These are phyloP conservation scores for Brachyrhaphis roseni DNA, from an alignment of 2,797 vertebrate genomes.

Conservation along the genomic window DNA sequence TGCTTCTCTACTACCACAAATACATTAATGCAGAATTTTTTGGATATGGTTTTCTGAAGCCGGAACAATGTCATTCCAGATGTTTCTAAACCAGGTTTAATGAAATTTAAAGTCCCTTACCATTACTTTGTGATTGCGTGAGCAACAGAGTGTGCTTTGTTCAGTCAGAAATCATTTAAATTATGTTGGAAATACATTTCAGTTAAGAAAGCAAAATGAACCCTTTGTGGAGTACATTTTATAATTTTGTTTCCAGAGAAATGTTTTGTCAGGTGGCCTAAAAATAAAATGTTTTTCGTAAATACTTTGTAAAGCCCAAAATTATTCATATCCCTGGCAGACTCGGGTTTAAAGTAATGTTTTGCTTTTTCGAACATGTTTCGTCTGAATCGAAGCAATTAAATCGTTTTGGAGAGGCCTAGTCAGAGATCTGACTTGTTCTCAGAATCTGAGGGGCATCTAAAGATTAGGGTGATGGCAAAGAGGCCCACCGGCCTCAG, in stretches of 20 bases:
- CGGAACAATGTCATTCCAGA: not conserved
- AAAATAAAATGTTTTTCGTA: not conserved
- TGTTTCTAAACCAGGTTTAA: not conserved
- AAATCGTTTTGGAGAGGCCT: not conserved
- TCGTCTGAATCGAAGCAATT: not conserved
- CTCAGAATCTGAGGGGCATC: not conserved
- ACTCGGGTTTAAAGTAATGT: not conserved
- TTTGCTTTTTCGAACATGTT: not conserved
- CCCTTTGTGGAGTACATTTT: not conserved
- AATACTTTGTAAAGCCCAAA: not conserved
- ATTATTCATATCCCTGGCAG: not conserved
- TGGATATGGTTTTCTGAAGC: not conserved
- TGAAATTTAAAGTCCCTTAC: not conserved
- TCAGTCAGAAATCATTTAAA: not conserved
- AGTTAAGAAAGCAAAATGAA: not conserved
- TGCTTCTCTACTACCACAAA: not conserved
- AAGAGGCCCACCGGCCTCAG: not conserved
- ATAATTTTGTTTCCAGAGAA: not conserved
- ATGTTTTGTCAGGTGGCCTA: not conserved
- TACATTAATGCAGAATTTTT: not conserved
- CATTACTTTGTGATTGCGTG: not conserved
- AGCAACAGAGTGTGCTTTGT: not conserved
- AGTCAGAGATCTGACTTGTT: not conserved
- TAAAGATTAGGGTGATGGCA: conserved; percentile 5
- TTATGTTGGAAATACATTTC: not conserved